Evolutionary conservation across 37 sponge, comb jelly and placozoan genomes (phyloP).

Genomic region (Mnemiopsis leidyi): DNA sequence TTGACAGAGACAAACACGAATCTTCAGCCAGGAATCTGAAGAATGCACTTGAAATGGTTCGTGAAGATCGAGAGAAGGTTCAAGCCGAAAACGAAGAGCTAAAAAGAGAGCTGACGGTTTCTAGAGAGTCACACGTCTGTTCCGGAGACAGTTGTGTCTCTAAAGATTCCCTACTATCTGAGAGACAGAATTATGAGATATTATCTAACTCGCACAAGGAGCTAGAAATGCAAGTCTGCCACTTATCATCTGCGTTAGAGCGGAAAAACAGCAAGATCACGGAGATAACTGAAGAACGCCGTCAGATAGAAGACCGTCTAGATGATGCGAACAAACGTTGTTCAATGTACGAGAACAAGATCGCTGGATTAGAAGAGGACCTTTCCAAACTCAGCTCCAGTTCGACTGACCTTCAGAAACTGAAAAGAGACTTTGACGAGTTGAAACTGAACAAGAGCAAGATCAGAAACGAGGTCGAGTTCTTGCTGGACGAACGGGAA

Average conservation of each 20-base stretch:
- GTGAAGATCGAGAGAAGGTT: not conserved
- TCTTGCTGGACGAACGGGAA: constrained; percentile 15
- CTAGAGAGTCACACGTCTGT: not conserved
- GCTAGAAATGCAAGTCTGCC: constrained; percentile 9
- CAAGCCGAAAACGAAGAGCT: not conserved
- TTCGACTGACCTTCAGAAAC: not conserved
- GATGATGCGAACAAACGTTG: constrained; percentile 12
- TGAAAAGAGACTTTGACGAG: constrained; percentile 14
- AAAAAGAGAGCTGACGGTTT: not conserved
- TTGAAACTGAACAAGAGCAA: not conserved
- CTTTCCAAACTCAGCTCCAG: not conserved
- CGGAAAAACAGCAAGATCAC: not conserved
- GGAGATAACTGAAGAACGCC: not conserved
- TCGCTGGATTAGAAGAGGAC: not conserved
- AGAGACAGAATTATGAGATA: constrained; percentile 7
- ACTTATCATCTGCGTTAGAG: not conserved
- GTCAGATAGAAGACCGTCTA: not conserved
- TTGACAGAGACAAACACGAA: not conserved
- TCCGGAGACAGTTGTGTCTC: not conserved
- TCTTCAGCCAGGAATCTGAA: not conserved
- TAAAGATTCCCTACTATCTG: not conserved
- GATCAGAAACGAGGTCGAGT: constrained; percentile 2
- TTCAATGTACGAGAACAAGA: not conserved
- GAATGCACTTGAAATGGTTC: not conserved
- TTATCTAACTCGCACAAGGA: constrained; percentile 32